Percentiles rank a stretch among this genome's conserved stretches.
These are phyloP conservation scores for Drosophila lacertosa DNA, from an alignment of 1,140 invertebrate species.

Conservation along the genomic window DNA sequence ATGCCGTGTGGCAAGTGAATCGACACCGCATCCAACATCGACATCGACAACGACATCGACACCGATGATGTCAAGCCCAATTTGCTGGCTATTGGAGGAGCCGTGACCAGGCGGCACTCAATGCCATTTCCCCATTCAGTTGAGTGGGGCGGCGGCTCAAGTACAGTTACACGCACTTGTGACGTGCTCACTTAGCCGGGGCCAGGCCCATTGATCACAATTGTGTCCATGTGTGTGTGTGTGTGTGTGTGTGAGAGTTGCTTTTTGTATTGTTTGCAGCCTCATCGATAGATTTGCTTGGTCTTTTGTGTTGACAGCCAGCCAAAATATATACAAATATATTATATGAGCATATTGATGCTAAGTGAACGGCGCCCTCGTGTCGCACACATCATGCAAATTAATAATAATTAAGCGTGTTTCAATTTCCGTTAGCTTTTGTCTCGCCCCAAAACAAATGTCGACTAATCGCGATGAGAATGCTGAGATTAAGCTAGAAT, in stretches of 20 bases:
- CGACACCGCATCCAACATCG: conserved; percentile 24
- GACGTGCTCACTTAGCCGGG: conserved; percentile 45
- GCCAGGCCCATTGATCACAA: conserved; percentile 62
- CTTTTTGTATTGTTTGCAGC: conserved; percentile 5
- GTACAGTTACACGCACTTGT: conserved; percentile 49
- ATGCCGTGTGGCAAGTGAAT: conserved; percentile 24
- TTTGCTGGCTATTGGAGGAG: conserved; percentile 38
- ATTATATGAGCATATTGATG: conserved; percentile 11
- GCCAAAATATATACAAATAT: conserved; percentile 3
- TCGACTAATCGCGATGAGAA: conserved; percentile 36
- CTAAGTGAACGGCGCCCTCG: conserved; percentile 34
- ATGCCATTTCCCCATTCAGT: conserved; percentile 26
- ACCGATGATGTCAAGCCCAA: conserved; percentile 54
- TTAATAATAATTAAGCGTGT: conserved; percentile 76
- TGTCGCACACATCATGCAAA: conserved; percentile 64
- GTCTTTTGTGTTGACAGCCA: conserved; percentile 41
- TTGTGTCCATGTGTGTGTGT: conserved; percentile 36
- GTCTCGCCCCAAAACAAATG: conserved; percentile 4
- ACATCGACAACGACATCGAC: conserved; percentile 24
- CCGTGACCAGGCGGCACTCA: conserved; percentile 36
- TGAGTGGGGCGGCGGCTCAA: conserved; percentile 16
- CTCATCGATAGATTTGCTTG: conserved; percentile 41
- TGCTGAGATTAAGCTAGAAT: conserved; percentile 16
- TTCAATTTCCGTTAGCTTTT: conserved; percentile 54
- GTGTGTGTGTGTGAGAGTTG: no score